Conservation (phyloP, 2,888 invertebrate genomes). For the Cataglyphis altisquamis region DNA sequence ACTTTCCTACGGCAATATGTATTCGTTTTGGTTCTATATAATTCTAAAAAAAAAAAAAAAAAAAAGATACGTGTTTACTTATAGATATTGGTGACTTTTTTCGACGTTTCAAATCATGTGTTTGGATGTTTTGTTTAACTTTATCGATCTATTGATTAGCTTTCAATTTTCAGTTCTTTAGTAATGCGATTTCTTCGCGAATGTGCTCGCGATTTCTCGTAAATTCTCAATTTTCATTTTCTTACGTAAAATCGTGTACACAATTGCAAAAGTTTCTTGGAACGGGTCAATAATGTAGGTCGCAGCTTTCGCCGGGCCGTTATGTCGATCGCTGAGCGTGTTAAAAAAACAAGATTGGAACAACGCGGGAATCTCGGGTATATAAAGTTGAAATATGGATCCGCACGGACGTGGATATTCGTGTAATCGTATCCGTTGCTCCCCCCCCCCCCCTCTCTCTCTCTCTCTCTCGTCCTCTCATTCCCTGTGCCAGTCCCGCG, state of each 20-base stretch:
- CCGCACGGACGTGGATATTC: conserved; percentile 55
- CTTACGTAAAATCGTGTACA: background rate
- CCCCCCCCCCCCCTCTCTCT: background rate
- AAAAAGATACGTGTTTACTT: background rate
- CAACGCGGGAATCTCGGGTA: conserved; percentile 42
- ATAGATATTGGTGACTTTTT: background rate
- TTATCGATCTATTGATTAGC: background rate
- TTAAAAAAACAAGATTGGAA: conserved; percentile 42
- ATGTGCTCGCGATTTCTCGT: too few species aligned
- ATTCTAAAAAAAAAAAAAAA: background rate
- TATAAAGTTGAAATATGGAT: conserved; percentile 55
- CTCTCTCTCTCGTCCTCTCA: background rate
- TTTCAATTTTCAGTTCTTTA: background rate
- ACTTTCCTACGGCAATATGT: background rate
- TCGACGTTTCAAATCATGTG: background rate
- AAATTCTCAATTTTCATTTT: background rate
- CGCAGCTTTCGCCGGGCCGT: conserved; percentile 21
- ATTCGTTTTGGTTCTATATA: background rate
- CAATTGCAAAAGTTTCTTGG: conserved; percentile 4
- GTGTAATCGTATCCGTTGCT: conserved; percentile 66
- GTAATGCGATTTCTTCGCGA: background rate
- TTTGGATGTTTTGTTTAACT: background rate
- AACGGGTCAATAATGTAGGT: conserved; percentile 11
- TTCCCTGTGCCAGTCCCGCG: conserved; percentile 8
- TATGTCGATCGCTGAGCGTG: conserved; percentile 29